Conservation (phyloP, 1,140 invertebrate genomes). For the Trinorchestia longiramus region DNA sequence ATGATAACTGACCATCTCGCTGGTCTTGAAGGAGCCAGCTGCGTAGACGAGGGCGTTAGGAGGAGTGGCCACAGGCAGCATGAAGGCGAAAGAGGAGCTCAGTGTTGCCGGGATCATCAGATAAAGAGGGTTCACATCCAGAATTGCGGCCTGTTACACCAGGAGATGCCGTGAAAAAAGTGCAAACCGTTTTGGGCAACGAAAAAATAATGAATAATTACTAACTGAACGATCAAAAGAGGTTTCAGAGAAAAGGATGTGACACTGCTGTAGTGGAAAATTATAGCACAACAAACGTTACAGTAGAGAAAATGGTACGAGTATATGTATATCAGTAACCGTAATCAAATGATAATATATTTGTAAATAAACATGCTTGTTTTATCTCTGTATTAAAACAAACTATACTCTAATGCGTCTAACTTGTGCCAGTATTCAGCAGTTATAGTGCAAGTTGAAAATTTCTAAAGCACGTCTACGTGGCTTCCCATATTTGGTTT, state of each 20-base stretch:
- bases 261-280: too few species aligned
- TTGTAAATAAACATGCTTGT: too few species aligned
- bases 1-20: slow-evolving; percentile 76
- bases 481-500: too few species aligned
- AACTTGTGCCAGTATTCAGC: too few species aligned
- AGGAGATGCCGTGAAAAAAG: not conserved
- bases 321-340: too few species aligned
- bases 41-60: slow-evolving; percentile 95
- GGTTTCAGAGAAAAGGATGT: not conserved
- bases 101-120: slow-evolving; percentile 87
- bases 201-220: not conserved
- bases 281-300: too few species aligned
- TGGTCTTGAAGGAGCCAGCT: slow-evolving; percentile 81
- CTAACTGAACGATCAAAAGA: not conserved
- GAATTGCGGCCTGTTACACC: slow-evolving; percentile 71
- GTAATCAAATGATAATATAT: too few species aligned
- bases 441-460: too few species aligned
- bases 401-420: too few species aligned
- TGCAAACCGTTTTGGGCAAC: not conserved
- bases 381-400: too few species aligned
- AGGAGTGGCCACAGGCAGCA: slow-evolving; percentile 85
- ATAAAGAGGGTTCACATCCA: slow-evolving; percentile 82
- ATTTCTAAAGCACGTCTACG: too few species aligned
- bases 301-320: too few species aligned
- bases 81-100: slow-evolving; percentile 81